phyloP scores from a whole-genome alignment of 2,888 invertebrate species.

The Anoplius nigerrimus region DNA sequence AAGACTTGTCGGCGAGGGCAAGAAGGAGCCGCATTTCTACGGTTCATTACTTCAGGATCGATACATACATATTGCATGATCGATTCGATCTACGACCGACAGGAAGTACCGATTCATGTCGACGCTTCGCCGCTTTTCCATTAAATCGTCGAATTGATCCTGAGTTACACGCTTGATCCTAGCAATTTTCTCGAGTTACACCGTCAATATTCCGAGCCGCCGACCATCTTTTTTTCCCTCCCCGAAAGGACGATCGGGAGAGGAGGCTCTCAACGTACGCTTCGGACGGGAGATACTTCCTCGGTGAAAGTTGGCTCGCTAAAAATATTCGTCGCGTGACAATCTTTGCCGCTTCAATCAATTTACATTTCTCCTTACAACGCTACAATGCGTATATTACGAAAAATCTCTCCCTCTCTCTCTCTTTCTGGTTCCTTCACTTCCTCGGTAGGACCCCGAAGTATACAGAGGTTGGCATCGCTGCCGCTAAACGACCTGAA shows the following conservation, averaged over 20 bases:
- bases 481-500: background rate
- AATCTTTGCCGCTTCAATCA: conserved; percentile 33
- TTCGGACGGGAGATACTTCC: conserved; percentile 3
- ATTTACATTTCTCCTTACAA: conserved; percentile 3
- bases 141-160: conserved; percentile 8
- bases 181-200: no score
- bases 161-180: background rate
- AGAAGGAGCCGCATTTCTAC: conserved; percentile 59
- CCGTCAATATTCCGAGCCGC: background rate
- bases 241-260: background rate
- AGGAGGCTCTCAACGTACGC: no score
- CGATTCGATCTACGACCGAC: conserved; percentile 42
- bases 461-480: background rate
- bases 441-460: background rate
- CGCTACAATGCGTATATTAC: no score
- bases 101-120: conserved; percentile 49
- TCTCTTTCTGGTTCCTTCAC: no score
- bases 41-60: conserved; percentile 59
- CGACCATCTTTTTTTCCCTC: background rate
- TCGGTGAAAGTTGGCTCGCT: conserved; percentile 26
- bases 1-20: conserved; percentile 41
- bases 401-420: background rate
- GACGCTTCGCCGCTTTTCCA: conserved; percentile 34
- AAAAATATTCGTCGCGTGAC: conserved; percentile 32
- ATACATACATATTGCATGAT: conserved; percentile 66